Base-by-base conservation (phyloP, 1,140 invertebrate genomes). In the Drosophila arizonae region DNA sequence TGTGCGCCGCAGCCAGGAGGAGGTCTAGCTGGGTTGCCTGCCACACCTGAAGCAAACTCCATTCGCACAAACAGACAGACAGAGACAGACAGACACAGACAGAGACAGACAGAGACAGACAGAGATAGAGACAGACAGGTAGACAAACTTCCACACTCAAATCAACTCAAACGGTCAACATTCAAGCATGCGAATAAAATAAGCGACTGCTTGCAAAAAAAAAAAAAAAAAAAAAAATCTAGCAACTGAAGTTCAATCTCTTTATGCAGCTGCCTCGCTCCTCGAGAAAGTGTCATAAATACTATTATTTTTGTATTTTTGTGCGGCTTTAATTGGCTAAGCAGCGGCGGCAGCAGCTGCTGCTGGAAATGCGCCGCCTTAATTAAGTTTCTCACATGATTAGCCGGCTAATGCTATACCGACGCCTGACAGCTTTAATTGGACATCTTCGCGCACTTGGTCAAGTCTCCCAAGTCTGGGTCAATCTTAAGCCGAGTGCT, bases 1-100 rank as follows among this genome's bases (percentile, higher is more conserved):
- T 94, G 98, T 99, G 86, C 94, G 98, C 93, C 98, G 97, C 94
- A 99, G 85, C 45, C 85, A 89, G 48, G 85, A 89, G 61, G 85
- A 89, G 51, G 71, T 87, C 36, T 82, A 79, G 0, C 48, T 13
- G 6, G 10, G 10, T 39, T 11, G 10, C 10, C 36, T 13, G 36
- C 36, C 36, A 39, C 36, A 39, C 36, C 36, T 11, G 4, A 11
- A 39, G 36, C 36, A 39, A 11, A 13, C 36, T 13, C 33, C 30
- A 2, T 11, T 6, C 30, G 28, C 26, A 9, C 50, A 45, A 4
- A 8, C 41, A 43, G 11, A 43, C 41, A 3, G 60, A 63, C 61
- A 50, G 26, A 48, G 30, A 30, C 15, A 26, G 3, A 2, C 50
- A 11, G 3, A 21, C 30, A 8, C 41, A 43, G 11, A 43, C 41